phyloP scores from a whole-genome alignment of 2,113 vertebrate genomes.

The Empidonax traillii region DNA sequence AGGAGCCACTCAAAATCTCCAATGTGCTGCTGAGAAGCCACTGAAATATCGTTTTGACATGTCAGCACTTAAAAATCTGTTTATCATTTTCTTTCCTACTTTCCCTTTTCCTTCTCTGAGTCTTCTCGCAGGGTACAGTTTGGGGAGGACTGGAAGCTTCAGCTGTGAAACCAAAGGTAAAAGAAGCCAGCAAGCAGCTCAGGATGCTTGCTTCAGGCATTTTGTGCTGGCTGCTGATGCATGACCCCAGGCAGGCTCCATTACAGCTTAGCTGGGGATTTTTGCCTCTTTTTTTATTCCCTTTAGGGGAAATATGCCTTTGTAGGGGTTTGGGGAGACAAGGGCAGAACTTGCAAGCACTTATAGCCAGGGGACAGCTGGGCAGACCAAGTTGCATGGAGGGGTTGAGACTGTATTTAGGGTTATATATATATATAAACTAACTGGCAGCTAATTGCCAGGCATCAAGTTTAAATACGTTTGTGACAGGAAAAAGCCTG shows the following conservation, averaged over 20 bases:
- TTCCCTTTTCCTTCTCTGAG: background rate
- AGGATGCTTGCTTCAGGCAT: background rate
- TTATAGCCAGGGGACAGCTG: background rate
- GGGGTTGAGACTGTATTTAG: background rate
- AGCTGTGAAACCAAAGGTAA: background rate
- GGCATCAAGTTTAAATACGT: background rate
- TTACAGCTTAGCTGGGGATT: background rate
- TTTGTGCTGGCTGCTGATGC: background rate
- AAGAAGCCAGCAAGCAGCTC: background rate
- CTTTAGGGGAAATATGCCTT: background rate
- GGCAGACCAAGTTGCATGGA: background rate
- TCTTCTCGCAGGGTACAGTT: background rate
- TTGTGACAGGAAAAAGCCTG: background rate
- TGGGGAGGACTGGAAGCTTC: background rate
- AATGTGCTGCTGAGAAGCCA: background rate
- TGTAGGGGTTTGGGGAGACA: background rate
- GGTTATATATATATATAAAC: background rate
- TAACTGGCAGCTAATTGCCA: conserved; percentile 31
- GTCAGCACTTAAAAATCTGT: background rate
- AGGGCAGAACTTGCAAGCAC: background rate
- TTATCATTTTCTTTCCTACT: background rate
- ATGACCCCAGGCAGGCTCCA: background rate
- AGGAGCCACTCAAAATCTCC: background rate
- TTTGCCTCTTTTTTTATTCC: background rate
- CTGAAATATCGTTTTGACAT: background rate